Evolutionary conservation across 2,797 vertebrate genomes (phyloP).

Genomic region (Thalassophryne amazonica): DNA sequence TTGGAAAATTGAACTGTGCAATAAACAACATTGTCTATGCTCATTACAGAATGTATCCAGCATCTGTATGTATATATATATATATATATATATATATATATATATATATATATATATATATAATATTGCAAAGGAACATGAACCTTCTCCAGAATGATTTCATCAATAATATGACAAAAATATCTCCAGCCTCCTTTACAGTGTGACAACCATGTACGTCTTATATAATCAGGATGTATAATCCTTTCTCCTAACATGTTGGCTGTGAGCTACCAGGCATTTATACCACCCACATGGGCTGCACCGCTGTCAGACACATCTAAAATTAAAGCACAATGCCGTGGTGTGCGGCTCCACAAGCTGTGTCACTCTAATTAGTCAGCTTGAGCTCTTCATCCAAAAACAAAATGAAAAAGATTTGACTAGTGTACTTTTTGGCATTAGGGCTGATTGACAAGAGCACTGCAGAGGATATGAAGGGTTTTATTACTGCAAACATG

Average conservation of each 20-base stretch:
- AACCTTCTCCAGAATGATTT: constrained; percentile 2
- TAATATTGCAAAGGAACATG: neutral
- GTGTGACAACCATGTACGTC: constrained; percentile 5
- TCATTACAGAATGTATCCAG: too few relatives aligned
- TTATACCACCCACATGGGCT: constrained; percentile 55
- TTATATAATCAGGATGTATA: constrained; percentile 31
- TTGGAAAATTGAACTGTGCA: too few relatives aligned
- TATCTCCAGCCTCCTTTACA: neutral
- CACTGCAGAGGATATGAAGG: constrained; percentile 15
- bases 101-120: too few relatives aligned
- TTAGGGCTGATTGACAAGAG: constrained; percentile 21
- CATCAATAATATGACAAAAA: constrained; percentile 1
- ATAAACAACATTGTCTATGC: too few relatives aligned
- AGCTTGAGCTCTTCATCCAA: constrained; percentile 17
- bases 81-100: too few relatives aligned
- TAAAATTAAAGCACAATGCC: constrained; percentile 42
- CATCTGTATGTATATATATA: too few relatives aligned
- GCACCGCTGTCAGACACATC: constrained; percentile 45
- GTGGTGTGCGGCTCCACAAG: constrained; percentile 22
- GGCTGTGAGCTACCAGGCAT: constrained; percentile 39
- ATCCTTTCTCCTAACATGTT: constrained; percentile 25
- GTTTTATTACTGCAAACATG: constrained; percentile 21
- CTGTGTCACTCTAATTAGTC: constrained; percentile 42
- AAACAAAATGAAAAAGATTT: constrained; percentile 24
- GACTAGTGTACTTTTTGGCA: neutral